Conservation (phyloP, 2,113 vertebrate species). For the Dicentrarchus labrax region DNA sequence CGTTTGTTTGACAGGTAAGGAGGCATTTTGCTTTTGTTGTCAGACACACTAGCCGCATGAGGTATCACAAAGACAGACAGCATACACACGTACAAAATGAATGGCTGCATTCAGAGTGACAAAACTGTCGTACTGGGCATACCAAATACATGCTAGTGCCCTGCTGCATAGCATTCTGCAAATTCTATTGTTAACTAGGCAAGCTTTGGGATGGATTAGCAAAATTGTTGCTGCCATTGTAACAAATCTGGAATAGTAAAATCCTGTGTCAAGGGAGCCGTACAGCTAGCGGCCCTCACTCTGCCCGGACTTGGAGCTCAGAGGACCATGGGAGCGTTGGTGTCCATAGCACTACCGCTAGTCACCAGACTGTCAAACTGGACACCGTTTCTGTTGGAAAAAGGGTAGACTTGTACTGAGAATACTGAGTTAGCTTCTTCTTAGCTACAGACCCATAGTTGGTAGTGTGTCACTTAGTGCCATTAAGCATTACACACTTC, state of each 20-base stretch:
- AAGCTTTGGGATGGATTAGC: not conserved
- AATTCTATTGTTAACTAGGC: not conserved
- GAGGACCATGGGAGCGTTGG: too few relatives aligned
- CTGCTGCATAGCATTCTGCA: not conserved
- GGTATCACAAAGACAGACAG: not conserved
- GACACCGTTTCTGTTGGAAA: too few relatives aligned
- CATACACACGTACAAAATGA: not conserved
- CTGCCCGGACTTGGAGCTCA: too few relatives aligned
- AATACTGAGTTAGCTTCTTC: too few relatives aligned
- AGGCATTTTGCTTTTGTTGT: conserved; percentile 44
- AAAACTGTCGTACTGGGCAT: not conserved
- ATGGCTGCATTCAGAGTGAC: conserved; percentile 1
- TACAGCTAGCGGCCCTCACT: too few relatives aligned
- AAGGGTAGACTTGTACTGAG: too few relatives aligned
- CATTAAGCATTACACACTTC: too few relatives aligned
- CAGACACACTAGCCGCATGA: conserved; percentile 9
- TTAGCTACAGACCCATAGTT: too few relatives aligned
- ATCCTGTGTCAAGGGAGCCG: not conserved
- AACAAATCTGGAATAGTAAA: not conserved
- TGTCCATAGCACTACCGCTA: too few relatives aligned
- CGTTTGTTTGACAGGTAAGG: conserved; percentile 44
- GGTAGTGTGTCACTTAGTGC: too few relatives aligned
- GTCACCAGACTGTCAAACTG: too few relatives aligned
- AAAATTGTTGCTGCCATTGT: not conserved
- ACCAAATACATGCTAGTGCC: not conserved